Conservation (phyloP, 2,797 vertebrate genomes). For the Antrozous pallidus region DNA sequence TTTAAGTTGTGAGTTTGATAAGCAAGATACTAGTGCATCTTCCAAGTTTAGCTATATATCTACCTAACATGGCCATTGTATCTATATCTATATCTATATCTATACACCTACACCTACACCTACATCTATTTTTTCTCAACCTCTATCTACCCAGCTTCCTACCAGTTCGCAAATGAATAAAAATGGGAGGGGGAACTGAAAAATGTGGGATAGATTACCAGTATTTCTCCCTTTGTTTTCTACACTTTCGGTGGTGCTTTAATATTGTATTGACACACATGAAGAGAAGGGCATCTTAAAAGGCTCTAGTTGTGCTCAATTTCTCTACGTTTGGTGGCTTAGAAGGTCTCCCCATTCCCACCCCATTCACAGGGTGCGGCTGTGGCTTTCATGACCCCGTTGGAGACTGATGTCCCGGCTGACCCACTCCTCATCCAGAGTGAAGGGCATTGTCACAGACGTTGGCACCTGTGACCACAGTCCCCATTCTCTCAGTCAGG, state of each 20-base stretch:
- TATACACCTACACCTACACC: background rate
- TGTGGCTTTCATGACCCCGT: background rate
- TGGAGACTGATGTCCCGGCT: fast-evolving
- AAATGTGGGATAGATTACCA: background rate
- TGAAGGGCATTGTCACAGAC: background rate
- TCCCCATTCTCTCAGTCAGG: background rate
- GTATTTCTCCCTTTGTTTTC: background rate
- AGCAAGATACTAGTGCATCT: background rate
- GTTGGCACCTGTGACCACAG: background rate
- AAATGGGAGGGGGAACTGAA: background rate
- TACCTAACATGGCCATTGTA: background rate
- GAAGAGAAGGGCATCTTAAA: background rate
- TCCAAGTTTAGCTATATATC: background rate
- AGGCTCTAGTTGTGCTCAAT: background rate
- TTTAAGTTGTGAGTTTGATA: background rate
- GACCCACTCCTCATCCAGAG: background rate
- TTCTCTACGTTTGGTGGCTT: background rate
- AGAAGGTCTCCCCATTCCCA: background rate
- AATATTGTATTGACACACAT: background rate
- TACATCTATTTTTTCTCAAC: background rate
- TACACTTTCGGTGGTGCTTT: background rate
- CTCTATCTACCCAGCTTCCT: background rate
- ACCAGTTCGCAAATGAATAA: background rate
- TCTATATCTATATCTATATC: background rate
- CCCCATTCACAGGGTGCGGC: background rate